Evolutionary conservation across 2,797 vertebrate genomes (phyloP).

Genomic region (Brachyrhaphis roseni): DNA sequence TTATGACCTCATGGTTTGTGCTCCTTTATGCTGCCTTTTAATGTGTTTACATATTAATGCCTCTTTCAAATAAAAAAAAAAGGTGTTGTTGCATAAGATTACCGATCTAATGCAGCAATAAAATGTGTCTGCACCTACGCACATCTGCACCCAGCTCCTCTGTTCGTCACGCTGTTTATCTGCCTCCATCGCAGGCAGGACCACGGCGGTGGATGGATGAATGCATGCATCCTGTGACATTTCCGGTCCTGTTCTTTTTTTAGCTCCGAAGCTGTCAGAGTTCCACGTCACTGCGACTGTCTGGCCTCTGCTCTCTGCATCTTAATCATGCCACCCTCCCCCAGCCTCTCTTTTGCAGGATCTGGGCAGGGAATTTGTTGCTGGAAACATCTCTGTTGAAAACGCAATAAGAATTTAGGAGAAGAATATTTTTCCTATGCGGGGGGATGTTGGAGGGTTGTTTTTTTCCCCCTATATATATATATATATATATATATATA

Average conservation of each 20-base stretch:
- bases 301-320: slow-evolving; percentile 62
- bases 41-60: background rate
- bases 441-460: background rate
- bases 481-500: too few relatives aligned
- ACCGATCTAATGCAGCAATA: background rate
- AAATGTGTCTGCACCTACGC: slow-evolving; percentile 5
- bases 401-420: background rate
- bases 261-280: slow-evolving; percentile 55
- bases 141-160: slow-evolving; percentile 21
- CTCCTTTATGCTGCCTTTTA: background rate
- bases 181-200: slow-evolving; percentile 30
- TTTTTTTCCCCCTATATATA: background rate
- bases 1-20: background rate
- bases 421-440: background rate
- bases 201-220: slow-evolving; percentile 16
- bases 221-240: slow-evolving; percentile 58
- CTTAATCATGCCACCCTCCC: slow-evolving; percentile 45
- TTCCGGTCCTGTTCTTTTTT: slow-evolving; percentile 61
- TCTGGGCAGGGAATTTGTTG: slow-evolving; percentile 2
- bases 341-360: background rate
- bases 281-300: slow-evolving; percentile 57
- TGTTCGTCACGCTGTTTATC: slow-evolving; percentile 25
- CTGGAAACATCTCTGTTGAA: background rate
- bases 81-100: background rate
- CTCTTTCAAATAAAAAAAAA: background rate